A percentile compares a stretch with the other conserved stretches of the same genome.
phyloP scores from a whole-genome alignment of 2,888 invertebrate species.

The Cistogaster globosa region DNA sequence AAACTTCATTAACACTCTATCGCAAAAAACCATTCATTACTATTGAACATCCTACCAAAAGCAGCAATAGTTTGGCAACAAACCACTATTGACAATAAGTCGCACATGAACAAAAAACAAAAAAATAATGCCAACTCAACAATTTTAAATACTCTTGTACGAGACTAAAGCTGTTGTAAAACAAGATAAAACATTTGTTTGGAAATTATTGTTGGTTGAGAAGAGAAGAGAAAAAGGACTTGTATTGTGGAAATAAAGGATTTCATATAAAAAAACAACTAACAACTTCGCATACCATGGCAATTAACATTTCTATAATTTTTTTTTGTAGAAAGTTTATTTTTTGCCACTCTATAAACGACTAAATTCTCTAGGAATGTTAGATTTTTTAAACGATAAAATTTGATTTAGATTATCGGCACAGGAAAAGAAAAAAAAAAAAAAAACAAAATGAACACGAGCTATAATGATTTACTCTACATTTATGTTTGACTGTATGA shows the following conservation, averaged over 20 bases:
- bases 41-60: conserved; percentile 13
- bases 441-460: conserved; percentile 18
- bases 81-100: conserved; percentile 25
- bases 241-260: conserved; percentile 3
- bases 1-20: conserved; percentile 50
- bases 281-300: conserved; percentile 52
- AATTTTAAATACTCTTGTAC: background rate
- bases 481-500: conserved; percentile 12
- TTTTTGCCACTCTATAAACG: conserved; percentile 20
- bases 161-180: conserved; percentile 23
- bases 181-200: conserved; percentile 17
- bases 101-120: background rate
- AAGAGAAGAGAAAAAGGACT: background rate
- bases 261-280: background rate
- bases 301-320: conserved; percentile 61
- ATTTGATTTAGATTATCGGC: conserved; percentile 66
- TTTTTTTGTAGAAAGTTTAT: background rate
- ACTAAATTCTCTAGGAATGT: conserved; percentile 28
- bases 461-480: conserved; percentile 30
- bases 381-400: conserved; percentile 59
- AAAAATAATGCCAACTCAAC: background rate
- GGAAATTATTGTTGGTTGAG: background rate
- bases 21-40: conserved; percentile 39
- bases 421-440: conserved; percentile 12
- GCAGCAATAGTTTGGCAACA: conserved; percentile 23